Base-by-base conservation (phyloP, 1,140 invertebrate genomes). In the Drosophila ercepeae region DNA sequence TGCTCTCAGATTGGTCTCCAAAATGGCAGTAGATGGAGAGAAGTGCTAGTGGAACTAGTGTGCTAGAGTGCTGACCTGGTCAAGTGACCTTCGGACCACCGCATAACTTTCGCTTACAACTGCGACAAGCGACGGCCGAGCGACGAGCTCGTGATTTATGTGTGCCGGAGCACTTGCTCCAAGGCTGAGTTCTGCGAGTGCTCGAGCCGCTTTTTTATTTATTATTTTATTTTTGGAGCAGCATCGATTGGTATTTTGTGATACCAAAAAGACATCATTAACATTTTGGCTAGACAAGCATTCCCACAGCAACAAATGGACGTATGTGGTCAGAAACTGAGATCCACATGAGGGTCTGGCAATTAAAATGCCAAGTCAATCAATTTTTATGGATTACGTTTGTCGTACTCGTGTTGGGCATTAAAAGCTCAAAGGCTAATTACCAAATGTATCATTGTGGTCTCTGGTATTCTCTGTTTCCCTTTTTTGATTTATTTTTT, bases 351-450 rank as follows among this genome's bases (percentile, higher is more conserved):
- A 70, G 78, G 78, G 70, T 63, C 48, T 45, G 29, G 39, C 82
- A 88, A 88, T 86, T 82, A 88, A 86, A 88, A 86, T 86, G 69
- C 64, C 82, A 75, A 49, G 82, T 88, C 82, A 84, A 84, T 84
- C 81, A 83, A 73, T 54, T 29, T 39, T 81, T 55, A 76, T 69
- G 82, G 81, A 76, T 81, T 76, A 76, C 61, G 41, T 53, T 41
- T 73, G 52, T 57, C 48, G 53, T 59, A 52, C 53, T 27, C 46
- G 50, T 57, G 61, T 70, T 48, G 46, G 39, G 16, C 68, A 79
- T 49, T 45, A 69, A 75, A 61, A 78, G 54, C 42, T 39, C 36
- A 21, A 58, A 39, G 18, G 19, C 79, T 84, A 84, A 83, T 83
- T 83, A 78, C 78, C 78, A 21, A 32, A 36, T 42, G 54, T 64